Percentiles rank a stretch among this genome's conserved stretches.
Evolutionary conservation across 2,113 vertebrate species (phyloP).

Genomic region (Gobiocypris rarus): DNA sequence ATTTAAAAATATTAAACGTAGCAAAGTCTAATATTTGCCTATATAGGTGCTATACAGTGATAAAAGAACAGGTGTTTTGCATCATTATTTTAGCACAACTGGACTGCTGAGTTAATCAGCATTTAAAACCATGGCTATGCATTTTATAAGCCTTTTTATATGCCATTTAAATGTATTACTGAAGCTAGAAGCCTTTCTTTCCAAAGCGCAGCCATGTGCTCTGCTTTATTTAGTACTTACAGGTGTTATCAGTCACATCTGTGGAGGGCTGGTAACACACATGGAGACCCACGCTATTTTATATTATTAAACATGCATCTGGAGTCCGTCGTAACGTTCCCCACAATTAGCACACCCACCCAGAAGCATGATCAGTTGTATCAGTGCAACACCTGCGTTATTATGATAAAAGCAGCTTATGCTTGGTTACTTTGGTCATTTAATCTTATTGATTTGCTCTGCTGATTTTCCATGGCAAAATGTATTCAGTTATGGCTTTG

Average conservation of each 20-base stretch:
- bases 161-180: not conserved
- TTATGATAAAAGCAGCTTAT: not conserved
- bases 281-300: not conserved
- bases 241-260: slow-evolving; percentile 16
- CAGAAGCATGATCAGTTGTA: not conserved
- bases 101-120: not conserved
- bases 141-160: slow-evolving; percentile 4
- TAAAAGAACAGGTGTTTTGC: not conserved
- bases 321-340: not conserved
- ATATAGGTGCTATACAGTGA: not conserved
- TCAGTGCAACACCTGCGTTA: not conserved
- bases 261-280: not conserved
- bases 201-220: not conserved
- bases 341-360: not conserved
- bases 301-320: slow-evolving; percentile 20
- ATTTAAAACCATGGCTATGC: not conserved
- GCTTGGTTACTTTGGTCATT: slow-evolving; percentile 13
- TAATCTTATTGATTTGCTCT: not conserved
- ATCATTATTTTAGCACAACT: not conserved
- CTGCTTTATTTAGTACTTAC: slow-evolving; percentile 16
- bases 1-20: not conserved
- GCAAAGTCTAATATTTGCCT: not conserved
- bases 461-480: not conserved
- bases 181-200: not conserved
- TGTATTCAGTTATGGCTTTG: slow-evolving; percentile 11